Conservation (phyloP, 2,113 vertebrate genomes). For the Indicator indicator region DNA sequence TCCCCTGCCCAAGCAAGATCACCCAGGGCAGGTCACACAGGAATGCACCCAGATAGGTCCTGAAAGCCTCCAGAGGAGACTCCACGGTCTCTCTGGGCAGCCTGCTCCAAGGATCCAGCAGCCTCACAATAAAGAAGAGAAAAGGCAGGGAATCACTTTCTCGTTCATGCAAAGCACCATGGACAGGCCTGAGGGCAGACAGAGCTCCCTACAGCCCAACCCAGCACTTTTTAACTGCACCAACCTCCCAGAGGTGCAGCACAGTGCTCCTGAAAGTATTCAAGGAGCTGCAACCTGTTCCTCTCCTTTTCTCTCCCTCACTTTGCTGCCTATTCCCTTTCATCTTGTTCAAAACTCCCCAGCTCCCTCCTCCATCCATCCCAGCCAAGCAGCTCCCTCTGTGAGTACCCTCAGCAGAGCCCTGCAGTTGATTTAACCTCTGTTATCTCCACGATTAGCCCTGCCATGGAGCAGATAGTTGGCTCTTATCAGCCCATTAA, state of each 20-base stretch:
- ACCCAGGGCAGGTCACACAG: too few species aligned
- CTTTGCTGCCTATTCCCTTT: not conserved
- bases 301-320: not conserved
- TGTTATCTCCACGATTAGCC: conserved; percentile 80
- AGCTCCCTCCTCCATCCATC: not conserved
- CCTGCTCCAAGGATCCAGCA: too few species aligned
- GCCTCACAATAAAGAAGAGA: not conserved
- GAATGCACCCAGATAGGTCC: too few species aligned
- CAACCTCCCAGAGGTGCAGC: not conserved
- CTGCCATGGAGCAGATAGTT: conserved; percentile 74
- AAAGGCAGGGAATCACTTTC: not conserved
- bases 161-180: not conserved
- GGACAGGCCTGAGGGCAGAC: not conserved
- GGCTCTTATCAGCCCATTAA: conserved; percentile 81
- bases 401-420: conserved; percentile 50
- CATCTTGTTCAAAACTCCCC: not conserved
- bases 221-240: not conserved
- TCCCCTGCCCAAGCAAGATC: too few species aligned
- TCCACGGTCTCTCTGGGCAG: too few species aligned
- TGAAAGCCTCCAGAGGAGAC: too few species aligned
- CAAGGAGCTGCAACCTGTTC: not conserved
- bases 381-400: not conserved
- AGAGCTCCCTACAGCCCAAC: not conserved
- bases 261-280: not conserved
- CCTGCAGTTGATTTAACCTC: conserved; percentile 77